Evolutionary conservation across 2,797 vertebrate species (phyloP).

Genomic region (Danio kyathit): DNA sequence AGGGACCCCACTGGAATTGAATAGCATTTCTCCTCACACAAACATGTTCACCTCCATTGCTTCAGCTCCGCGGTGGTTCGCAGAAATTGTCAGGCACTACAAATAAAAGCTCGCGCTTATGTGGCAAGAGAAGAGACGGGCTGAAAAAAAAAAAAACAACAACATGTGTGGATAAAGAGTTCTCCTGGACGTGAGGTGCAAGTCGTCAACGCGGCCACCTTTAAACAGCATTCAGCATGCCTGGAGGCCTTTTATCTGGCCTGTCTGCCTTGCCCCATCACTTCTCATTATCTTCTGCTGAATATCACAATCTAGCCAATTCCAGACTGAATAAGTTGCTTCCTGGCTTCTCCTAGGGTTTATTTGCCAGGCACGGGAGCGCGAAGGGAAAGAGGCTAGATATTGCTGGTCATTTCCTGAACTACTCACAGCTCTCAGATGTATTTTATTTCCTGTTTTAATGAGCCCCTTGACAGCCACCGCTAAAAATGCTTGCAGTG

Average conservation of each 20-base stretch:
- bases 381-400: constrained; percentile 37
- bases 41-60: constrained; percentile 77
- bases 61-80: constrained; percentile 69
- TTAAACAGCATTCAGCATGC: constrained; percentile 73
- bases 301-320: constrained; percentile 78
- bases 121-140: constrained; percentile 70
- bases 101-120: constrained; percentile 70
- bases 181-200: constrained; percentile 59
- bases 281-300: constrained; percentile 77
- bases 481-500: constrained; percentile 40
- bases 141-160: constrained; percentile 60
- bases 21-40: constrained; percentile 78
- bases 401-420: constrained; percentile 62
- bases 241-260: constrained; percentile 76
- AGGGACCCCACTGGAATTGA: constrained; percentile 70
- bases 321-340: constrained; percentile 67
- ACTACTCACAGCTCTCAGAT: constrained; percentile 62
- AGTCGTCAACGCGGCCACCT: constrained; percentile 69
- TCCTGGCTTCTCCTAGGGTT: constrained; percentile 66
- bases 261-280: constrained; percentile 74
- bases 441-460: constrained; percentile 60
- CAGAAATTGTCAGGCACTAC: constrained; percentile 71
- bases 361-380: constrained; percentile 61
- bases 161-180: constrained; percentile 72
- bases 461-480: constrained; percentile 49